Evolutionary conservation across 1,140 invertebrate species (phyloP), one percentile per base, ranked within the genome.

Genomic region (Elysia chlorotica): DNA sequence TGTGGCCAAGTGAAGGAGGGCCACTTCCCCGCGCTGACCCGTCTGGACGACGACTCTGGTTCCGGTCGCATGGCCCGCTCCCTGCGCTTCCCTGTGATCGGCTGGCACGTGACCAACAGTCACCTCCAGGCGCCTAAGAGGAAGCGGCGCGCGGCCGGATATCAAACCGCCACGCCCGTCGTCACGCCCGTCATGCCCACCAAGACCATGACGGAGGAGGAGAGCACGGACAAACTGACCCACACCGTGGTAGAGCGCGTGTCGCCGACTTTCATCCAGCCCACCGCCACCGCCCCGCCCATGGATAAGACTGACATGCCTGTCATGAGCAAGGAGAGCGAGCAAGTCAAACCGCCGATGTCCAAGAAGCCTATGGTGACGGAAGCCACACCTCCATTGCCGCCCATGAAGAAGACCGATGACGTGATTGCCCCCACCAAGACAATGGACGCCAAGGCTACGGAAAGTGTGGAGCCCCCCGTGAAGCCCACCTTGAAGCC

Each of bases 1-100:
- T 93, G 93, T 83, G 90, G 91, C 5, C 73, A 68, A 36, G 83
- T 93, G 89, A 90, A 91, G 79, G 85, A 38, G 62, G 89, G 90
- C 53, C 83, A 88, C 61, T 83, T 88, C 75, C 87, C 90, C 25
- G 81, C 91, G 19, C 86, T 93, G 14, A 89, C 90, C 25, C 89
- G 90, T 54, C 82, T 93, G 14, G 89, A 91, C 53, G 87, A 89
- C 28, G 89, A 91, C 73, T 89, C 91, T 1, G 88, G 87, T 21
- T 91, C 92, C 78, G 92, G 92, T 0, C 90, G 89, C 0, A 83
- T 93, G 31, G 88, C 90, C 17, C 89, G 90, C 76, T 85, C 91
- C 19, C 78, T 93, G 53, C 89, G 90, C 36, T 85, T 91, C 72
- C 91, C 91, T 3, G 90, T 93, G 0, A 83, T 92, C 36, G 89